Conservation (phyloP, 2,888 invertebrate species). For the Pollenia labialis region DNA sequence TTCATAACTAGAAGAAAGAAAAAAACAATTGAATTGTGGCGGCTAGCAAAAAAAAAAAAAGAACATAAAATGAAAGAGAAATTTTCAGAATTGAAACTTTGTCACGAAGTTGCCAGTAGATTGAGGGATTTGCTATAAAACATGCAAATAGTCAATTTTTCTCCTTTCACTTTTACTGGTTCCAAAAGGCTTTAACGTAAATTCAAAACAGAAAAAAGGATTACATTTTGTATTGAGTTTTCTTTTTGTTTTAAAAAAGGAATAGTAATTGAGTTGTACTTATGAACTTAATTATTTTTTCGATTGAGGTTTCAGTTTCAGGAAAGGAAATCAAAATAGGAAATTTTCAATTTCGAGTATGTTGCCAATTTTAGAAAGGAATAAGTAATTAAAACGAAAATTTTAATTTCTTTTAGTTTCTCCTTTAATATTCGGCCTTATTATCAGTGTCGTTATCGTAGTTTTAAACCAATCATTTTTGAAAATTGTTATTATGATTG, state of each 20-base stretch:
- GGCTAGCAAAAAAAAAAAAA: slow-evolving; percentile 32
- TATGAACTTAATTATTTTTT: slow-evolving; percentile 31
- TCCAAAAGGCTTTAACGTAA: slow-evolving; percentile 12
- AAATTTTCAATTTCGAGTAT: background rate
- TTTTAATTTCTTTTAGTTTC: no score
- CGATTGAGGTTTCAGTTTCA: slow-evolving; percentile 1
- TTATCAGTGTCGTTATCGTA: no score
- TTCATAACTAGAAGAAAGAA: background rate
- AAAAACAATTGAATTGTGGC: slow-evolving; percentile 43
- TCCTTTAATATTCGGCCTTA: no score
- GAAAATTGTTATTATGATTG: no score
- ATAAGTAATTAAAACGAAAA: background rate
- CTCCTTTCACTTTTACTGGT: slow-evolving; percentile 53
- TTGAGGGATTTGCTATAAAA: slow-evolving; percentile 50
- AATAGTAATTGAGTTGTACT: background rate
- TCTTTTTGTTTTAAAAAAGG: background rate
- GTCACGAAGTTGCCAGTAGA: slow-evolving; percentile 46
- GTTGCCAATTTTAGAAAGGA: background rate
- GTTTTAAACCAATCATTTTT: no score
- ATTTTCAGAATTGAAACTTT: slow-evolving; percentile 49
- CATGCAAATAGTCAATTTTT: slow-evolving; percentile 60
- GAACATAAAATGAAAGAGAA: slow-evolving; percentile 3
- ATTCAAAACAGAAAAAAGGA: background rate
- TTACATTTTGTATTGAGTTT: background rate
- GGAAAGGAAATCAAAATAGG: background rate